Evolutionary conservation across 2,113 vertebrate species (phyloP).

Genomic region (Suncus etruscus): DNA sequence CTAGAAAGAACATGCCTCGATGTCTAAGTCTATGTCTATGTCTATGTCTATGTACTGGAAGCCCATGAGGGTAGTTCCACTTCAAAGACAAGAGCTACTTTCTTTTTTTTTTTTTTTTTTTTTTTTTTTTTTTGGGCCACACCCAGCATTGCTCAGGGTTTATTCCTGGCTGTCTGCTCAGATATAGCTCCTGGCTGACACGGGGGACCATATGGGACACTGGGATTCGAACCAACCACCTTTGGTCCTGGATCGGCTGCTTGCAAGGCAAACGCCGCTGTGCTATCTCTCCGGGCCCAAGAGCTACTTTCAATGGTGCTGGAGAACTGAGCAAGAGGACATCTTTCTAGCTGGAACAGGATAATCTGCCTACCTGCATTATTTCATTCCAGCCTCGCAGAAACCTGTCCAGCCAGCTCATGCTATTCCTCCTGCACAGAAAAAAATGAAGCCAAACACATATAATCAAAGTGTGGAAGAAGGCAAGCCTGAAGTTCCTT

Average conservation of each 20-base stretch:
- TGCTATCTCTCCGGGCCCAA: no score
- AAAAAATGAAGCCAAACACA: no score
- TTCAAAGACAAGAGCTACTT: not conserved
- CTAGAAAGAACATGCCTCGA: not conserved
- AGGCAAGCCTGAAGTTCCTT: not conserved
- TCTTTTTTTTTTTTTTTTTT: no score
- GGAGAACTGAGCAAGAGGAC: accelerated
- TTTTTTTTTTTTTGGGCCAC: no score
- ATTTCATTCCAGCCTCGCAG: slow-evolving; percentile 25
- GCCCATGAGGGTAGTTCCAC: not conserved
- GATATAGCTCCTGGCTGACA: no score
- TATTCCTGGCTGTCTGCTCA: no score
- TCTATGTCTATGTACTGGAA: not conserved
- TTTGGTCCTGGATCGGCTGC: no score
- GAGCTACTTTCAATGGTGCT: slow-evolving; percentile 1
- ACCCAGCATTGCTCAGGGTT: no score
- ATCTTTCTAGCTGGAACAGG: not conserved
- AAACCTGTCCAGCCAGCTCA: not conserved
- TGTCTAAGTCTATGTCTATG: no score
- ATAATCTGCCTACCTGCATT: not conserved
- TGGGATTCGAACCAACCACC: no score
- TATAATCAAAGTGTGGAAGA: not conserved
- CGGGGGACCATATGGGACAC: no score
- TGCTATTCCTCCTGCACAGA: not conserved
- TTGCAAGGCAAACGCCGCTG: no score